phyloP scores from a whole-genome alignment of 2,888 invertebrate genomes.

The Orchestes rusci region DNA sequence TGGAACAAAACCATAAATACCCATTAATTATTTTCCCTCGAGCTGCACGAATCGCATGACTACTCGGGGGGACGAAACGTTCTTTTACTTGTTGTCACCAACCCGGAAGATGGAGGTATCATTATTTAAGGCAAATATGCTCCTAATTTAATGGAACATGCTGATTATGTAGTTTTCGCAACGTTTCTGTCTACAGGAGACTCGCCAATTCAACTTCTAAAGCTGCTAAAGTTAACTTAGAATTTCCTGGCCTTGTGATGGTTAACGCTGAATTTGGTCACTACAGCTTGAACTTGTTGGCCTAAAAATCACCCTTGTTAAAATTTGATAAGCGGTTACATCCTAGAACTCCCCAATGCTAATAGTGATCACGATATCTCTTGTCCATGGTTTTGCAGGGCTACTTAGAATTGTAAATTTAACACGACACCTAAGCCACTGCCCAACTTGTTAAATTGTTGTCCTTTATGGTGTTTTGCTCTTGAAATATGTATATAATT shows the following conservation, averaged over 20 bases:
- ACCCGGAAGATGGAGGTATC: constrained; percentile 15
- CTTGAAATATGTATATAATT: no score
- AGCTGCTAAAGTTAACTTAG: no score
- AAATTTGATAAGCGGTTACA: no score
- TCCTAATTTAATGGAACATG: constrained; percentile 19
- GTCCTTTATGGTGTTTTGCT: no score
- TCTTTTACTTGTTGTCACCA: constrained; percentile 14
- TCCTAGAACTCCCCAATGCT: constrained; percentile 20
- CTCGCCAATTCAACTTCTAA: no score
- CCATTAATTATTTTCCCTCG: constrained; percentile 19
- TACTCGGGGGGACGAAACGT: constrained; percentile 9
- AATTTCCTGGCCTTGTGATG: no score
- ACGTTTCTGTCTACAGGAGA: no score
- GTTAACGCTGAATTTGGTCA: no score
- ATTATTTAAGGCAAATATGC: constrained; percentile 19
- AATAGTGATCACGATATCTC: constrained; percentile 21
- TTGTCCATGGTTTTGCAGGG: constrained; percentile 18
- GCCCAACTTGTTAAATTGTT: constrained; percentile 21
- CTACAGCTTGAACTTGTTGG: no score
- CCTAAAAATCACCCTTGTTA: no score
- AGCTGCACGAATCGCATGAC: constrained; percentile 21
- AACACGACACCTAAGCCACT: constrained; percentile 22
- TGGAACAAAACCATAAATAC: constrained; percentile 18
- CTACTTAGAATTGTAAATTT: constrained; percentile 23
- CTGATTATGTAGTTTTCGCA: constrained; percentile 18